These are phyloP conservation scores for Chloroceryle aenea DNA, from an alignment of 2,113 vertebrate genomes.

Conservation along the genomic window DNA sequence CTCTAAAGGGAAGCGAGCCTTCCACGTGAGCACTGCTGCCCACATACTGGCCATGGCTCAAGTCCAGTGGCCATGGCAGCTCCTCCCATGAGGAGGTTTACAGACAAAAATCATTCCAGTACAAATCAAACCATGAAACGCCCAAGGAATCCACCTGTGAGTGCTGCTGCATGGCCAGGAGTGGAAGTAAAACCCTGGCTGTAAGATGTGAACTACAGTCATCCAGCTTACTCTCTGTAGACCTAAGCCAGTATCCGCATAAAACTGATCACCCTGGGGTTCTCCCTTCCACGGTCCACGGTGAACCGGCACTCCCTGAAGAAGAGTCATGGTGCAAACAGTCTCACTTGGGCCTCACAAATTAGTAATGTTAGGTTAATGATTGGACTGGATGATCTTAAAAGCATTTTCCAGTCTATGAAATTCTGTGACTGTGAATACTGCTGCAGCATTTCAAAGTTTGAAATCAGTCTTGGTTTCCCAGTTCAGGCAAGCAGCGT, in stretches of 20 bases:
- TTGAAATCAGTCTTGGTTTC: neutral
- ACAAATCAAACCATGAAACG: neutral
- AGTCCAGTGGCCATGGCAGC: neutral
- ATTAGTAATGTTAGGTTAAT: too few species aligned
- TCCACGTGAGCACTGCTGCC: accelerated
- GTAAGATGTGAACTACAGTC: neutral
- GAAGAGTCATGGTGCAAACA: neutral
- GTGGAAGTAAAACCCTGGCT: neutral
- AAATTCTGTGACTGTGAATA: neutral
- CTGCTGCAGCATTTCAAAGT: neutral
- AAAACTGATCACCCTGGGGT: neutral
- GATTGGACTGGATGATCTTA: too few species aligned
- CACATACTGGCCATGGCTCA: neutral
- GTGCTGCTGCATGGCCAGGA: neutral
- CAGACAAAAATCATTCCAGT: neutral
- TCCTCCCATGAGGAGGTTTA: neutral
- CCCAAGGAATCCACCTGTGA: neutral
- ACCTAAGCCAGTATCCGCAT: neutral
- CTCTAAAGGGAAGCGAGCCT: neutral
- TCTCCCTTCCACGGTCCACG: neutral
- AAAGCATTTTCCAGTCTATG: too few species aligned
- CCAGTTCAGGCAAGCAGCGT: neutral
- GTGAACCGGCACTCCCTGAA: neutral
- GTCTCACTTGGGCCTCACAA: neutral
- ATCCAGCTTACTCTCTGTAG: neutral